Base-by-base conservation (phyloP, 2,888 invertebrate genomes). In the Chrysomela aeneicollis region DNA sequence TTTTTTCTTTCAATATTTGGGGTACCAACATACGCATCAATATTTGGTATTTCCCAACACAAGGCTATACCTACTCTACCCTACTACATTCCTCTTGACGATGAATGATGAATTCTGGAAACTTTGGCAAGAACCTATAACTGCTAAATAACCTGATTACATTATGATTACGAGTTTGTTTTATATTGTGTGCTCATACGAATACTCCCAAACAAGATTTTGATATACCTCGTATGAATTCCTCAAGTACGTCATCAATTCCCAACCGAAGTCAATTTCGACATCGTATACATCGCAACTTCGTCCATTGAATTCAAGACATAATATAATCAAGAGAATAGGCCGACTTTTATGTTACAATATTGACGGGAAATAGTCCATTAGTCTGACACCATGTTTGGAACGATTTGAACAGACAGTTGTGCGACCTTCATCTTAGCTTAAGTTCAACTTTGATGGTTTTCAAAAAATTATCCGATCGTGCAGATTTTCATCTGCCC, bases 321-420 rank as follows among this genome's bases (percentile, higher is more conserved):
- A 69, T 64, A 65, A 65, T 67, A 67, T 59, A 69, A 69, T 69
- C 63, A 69, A 61, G 63, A 55, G 67, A 64, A 69, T 67, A 65
- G 65, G 60, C 60, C 63, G 60, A 69, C 67, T 67, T 69, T 69
- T 69, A 69, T 69, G 69, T 66, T 69, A 70, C 69, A 70, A 70
- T 71, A 71, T 71, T 71, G 76, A 75, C 80, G 79, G 81, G 81
- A 81, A 81, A 75, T 76, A 71, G 73, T 75, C 79, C 72, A 81
- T 81, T 81, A 79, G 76, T 71, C 71, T 70, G 74, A 74, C 73
- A 67, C 63, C 67, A 74, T 67, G 73, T 74, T 69, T 72, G 73
- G 72, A 74, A 75, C 75, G 26, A 46, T 46, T 18, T 30, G 55
- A 35, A 46, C 46, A 57, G 46, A 46, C 57, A 21, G 46, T 10